Percentiles rank a stretch among this genome's conserved stretches.
These are phyloP conservation scores for Monochamus saltuarius DNA, from an alignment of 1,140 invertebrate species.

Conservation along the genomic window DNA sequence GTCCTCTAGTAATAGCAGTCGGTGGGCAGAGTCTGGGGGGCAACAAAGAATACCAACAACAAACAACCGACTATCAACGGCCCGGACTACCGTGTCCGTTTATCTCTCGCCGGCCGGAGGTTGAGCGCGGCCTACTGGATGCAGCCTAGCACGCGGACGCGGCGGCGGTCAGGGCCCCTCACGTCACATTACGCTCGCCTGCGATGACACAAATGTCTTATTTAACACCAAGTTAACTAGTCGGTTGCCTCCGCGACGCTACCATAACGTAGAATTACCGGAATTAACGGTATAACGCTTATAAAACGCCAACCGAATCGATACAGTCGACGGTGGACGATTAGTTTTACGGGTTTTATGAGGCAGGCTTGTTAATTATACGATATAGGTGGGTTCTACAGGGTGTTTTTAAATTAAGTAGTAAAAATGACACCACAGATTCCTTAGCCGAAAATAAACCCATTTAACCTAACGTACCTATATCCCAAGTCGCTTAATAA, in stretches of 20 bases:
- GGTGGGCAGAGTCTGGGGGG: no score
- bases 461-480: no score
- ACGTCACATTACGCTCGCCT: constrained; percentile 11
- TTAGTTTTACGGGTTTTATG: constrained; percentile 4
- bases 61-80: no score
- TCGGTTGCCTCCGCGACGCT: constrained; percentile 11
- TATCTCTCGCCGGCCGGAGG: no score
- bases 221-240: constrained; percentile 16
- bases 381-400: no score
- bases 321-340: constrained; percentile 5
- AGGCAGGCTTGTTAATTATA: neutral
- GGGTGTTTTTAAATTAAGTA: no score
- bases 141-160: neutral
- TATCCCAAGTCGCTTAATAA: no score
- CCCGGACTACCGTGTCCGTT: no score
- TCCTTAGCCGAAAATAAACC: no score
- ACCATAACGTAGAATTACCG: constrained; percentile 14
- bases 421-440: no score
- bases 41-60: no score
- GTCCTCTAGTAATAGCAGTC: no score
- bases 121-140: constrained; percentile 4
- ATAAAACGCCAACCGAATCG: constrained; percentile 11
- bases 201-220: constrained; percentile 13
- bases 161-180: constrained; percentile 8
- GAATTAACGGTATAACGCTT: constrained; percentile 13